Evolutionary conservation across 2,888 invertebrate species (phyloP), one percentile per base, ranked within the genome.

Genomic region (Synergus japonicus): DNA sequence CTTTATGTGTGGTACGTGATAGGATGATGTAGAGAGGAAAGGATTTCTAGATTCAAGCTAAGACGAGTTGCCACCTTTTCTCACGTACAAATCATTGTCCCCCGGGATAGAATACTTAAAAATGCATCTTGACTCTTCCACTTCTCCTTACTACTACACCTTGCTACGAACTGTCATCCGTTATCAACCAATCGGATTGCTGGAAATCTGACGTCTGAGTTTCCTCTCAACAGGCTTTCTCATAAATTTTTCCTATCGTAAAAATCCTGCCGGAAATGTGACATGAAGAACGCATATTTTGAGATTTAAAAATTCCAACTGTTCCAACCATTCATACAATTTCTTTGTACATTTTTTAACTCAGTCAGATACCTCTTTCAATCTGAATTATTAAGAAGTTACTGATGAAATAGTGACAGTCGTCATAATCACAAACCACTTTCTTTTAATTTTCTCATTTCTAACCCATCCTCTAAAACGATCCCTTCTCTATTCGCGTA

Each of bases 81-180:
- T 78, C 83, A 82, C 79, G 79, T 79, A 76, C 80, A 49, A 66
- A 76, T 80, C 76, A 83, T 84, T 84, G 83, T 84, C 81, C 81
- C 81, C 54, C 29, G 80, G 78, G 79, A 80, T 77, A 79, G 69
- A 58, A 78, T 82, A 81, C 65, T 85, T 82, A 84, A 86, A 85
- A 85, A 85, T 84, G 81, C 67, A 85, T 83, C 69, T 69, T 22
- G 43, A 65, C 73, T 77, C 43, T 79, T 78, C 63, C 46, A 65
- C 65, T 76, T 46, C 78, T n/a, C 2, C 15, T 54, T 54, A 49
- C 29, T 54, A 49, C 29, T 29, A 29, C 29, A 29, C 54, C 4
- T 0, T 2, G 15, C 5, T 44, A 22, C 44, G 64, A 44, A 46
- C 66, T 65, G 66, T 77, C 66, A 43, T 5, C 4, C n/a, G 64